These are phyloP conservation scores for Digitonthophagus gazella DNA, from an alignment of 2,888 invertebrate genomes.

Conservation along the genomic window DNA sequence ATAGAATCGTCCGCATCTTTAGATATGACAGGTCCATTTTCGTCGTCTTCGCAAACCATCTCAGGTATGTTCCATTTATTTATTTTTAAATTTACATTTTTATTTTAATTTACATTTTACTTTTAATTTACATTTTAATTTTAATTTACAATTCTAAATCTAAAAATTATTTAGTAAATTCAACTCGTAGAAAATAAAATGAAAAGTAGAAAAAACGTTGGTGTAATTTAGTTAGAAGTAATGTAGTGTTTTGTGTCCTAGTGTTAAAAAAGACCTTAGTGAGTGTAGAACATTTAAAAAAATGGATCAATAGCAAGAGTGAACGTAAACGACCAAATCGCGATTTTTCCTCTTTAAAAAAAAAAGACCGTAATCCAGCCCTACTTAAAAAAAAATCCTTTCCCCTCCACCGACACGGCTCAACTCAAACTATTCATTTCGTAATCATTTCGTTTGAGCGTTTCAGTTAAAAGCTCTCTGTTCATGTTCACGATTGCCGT, in stretches of 20 bases:
- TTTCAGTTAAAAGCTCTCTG: conserved; percentile 15
- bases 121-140: too few species aligned
- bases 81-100: too few species aligned
- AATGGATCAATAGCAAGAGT: conserved; percentile 46
- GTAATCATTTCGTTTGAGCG: conserved; percentile 23
- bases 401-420: conserved; percentile 42
- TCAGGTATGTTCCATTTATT: conserved; percentile 39
- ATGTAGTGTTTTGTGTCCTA: conserved; percentile 24
- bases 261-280: conserved; percentile 36
- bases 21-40: conserved; percentile 46
- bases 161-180: too few species aligned
- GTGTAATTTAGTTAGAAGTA: background rate
- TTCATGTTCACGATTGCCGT: conserved; percentile 48
- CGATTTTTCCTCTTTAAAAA: conserved; percentile 16
- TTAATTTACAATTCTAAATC: too few species aligned
- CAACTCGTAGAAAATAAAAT: background rate
- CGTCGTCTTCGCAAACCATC: conserved; percentile 41
- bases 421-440: conserved; percentile 41
- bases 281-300: conserved; percentile 28
- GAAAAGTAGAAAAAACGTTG: background rate
- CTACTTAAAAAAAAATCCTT: conserved; percentile 25
- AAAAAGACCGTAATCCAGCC: conserved; percentile 30
- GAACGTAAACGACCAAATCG: conserved; percentile 33
- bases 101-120: too few species aligned
- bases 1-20: conserved; percentile 41